These are phyloP conservation scores for Thera britannica DNA, from an alignment of 2,888 invertebrate species.

Conservation along the genomic window DNA sequence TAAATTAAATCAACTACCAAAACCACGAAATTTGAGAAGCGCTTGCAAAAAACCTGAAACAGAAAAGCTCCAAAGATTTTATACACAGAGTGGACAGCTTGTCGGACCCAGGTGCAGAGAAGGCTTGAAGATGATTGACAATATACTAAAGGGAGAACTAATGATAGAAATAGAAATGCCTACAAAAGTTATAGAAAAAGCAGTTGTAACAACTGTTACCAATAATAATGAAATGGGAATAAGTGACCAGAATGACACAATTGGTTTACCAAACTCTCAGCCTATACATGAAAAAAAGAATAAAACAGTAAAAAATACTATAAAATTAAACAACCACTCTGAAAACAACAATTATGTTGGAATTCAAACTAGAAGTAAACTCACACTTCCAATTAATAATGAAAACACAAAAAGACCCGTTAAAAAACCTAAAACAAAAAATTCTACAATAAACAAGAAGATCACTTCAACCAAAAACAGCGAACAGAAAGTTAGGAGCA, in stretches of 20 bases:
- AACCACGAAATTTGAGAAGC: slow-evolving; percentile 25
- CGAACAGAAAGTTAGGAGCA: slow-evolving; percentile 34
- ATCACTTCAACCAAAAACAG: slow-evolving; percentile 29
- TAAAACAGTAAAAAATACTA: slow-evolving; percentile 15
- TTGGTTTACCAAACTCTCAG: slow-evolving; percentile 10
- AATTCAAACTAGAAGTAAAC: slow-evolving; percentile 32
- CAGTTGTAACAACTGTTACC: slow-evolving; percentile 43
- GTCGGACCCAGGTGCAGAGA: slow-evolving; percentile 54
- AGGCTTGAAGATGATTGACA: slow-evolving; percentile 60
- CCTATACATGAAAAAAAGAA: slow-evolving; percentile 9
- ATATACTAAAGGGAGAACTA: slow-evolving; percentile 70
- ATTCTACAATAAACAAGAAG: slow-evolving; percentile 26
- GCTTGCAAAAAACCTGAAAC: slow-evolving; percentile 15
- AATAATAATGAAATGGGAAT: slow-evolving; percentile 80
- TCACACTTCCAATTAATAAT: slow-evolving; percentile 13
- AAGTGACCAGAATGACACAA: slow-evolving; percentile 59
- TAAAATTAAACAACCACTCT: slow-evolving; percentile 4
- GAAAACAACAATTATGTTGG: slow-evolving; percentile 15
- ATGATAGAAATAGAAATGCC: slow-evolving; percentile 55
- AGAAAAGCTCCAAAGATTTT: slow-evolving; percentile 37
- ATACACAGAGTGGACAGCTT: slow-evolving; percentile 52
- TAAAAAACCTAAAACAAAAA: slow-evolving; percentile 24
- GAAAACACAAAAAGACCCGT: slow-evolving; percentile 12
- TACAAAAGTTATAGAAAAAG: slow-evolving; percentile 23
- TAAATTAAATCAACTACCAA: slow-evolving; percentile 27